Percentiles rank a stretch among this genome's conserved stretches.
These are phyloP conservation scores for Orbicella faveolata DNA, from an alignment of 64 coral and sea anemone genomes.

Conservation along the genomic window DNA sequence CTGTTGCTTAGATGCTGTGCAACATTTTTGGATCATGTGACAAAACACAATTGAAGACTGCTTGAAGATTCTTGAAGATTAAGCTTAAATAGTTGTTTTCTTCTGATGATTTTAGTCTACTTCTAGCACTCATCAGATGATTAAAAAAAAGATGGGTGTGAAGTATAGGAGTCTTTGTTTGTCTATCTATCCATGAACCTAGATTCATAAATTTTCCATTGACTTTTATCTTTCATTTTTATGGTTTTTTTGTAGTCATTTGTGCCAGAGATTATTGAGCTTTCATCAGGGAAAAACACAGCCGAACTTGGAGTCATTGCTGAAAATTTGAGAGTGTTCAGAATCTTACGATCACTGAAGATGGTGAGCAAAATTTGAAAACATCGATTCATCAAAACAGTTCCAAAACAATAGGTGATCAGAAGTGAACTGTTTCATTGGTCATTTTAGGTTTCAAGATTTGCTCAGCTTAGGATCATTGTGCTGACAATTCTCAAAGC, in stretches of 20 bases:
- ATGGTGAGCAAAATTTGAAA: slow-evolving; percentile 33
- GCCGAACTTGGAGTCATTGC: slow-evolving; percentile 90
- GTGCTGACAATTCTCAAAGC: slow-evolving; percentile 98
- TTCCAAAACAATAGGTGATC: neutral
- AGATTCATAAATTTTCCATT: too few relatives aligned
- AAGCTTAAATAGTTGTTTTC: too few relatives aligned
- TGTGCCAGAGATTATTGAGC: slow-evolving; percentile 91
- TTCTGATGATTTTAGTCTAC: too few relatives aligned
- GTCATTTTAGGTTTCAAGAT: slow-evolving; percentile 87
- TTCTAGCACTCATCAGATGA: too few relatives aligned
- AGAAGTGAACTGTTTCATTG: neutral
- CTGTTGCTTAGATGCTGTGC: too few relatives aligned
- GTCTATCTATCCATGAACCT: too few relatives aligned
- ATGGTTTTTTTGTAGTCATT: slow-evolving; percentile 69
- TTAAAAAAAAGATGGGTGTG: too few relatives aligned
- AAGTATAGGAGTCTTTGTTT: too few relatives aligned
- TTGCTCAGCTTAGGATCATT: slow-evolving; percentile 97
- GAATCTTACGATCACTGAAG: slow-evolving; percentile 87
- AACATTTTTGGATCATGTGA: too few relatives aligned
- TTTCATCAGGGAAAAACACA: slow-evolving; percentile 74
- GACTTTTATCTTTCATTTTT: too few relatives aligned
- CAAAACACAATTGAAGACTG: too few relatives aligned
- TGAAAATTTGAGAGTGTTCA: slow-evolving; percentile 93
- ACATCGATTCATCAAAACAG: neutral
- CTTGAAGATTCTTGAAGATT: too few relatives aligned